These are phyloP conservation scores for Umimayanthus kanabou DNA, from an alignment of 92 coral and sea anemone genomes.

Conservation along the genomic window DNA sequence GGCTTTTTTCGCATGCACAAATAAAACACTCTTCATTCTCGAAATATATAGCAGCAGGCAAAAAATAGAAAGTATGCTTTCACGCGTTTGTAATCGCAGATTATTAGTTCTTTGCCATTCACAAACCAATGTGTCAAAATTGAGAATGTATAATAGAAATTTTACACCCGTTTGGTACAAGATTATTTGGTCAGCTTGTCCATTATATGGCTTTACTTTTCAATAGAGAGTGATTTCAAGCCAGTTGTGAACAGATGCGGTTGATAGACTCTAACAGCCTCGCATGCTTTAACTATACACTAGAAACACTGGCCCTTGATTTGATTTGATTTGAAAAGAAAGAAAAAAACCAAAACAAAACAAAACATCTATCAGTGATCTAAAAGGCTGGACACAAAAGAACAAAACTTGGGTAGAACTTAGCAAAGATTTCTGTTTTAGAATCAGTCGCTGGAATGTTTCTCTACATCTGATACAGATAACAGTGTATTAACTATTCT, in stretches of 20 bases:
- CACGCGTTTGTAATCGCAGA: constrained; percentile 28
- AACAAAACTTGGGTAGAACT: not conserved
- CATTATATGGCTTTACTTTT: not conserved
- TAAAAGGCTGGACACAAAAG: constrained; percentile 10
- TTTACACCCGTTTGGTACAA: constrained; percentile 13
- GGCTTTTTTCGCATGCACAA: not conserved
- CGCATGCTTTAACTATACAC: not conserved
- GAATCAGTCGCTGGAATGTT: not conserved
- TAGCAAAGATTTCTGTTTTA: not conserved
- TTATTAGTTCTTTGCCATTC: not conserved
- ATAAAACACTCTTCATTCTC: not conserved
- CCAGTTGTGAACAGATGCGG: constrained; percentile 14
- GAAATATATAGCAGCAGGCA: not conserved
- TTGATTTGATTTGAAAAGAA: constrained; percentile 15
- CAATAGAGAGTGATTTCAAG: not conserved
- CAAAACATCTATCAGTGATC: not conserved
- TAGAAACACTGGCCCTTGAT: not conserved
- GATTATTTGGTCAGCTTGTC: constrained; percentile 36
- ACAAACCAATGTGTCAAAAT: constrained; percentile 3
- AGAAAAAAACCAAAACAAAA: not conserved
- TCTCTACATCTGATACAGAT: not conserved
- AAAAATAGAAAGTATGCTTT: not conserved
- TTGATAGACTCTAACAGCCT: not conserved
- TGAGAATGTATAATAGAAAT: constrained; percentile 24
- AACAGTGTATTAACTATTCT: not conserved